A percentile compares a stretch with the other conserved stretches of the same genome.
Evolutionary conservation across 2,113 vertebrate genomes (phyloP).

Genomic region (Mormyrus iriodes): DNA sequence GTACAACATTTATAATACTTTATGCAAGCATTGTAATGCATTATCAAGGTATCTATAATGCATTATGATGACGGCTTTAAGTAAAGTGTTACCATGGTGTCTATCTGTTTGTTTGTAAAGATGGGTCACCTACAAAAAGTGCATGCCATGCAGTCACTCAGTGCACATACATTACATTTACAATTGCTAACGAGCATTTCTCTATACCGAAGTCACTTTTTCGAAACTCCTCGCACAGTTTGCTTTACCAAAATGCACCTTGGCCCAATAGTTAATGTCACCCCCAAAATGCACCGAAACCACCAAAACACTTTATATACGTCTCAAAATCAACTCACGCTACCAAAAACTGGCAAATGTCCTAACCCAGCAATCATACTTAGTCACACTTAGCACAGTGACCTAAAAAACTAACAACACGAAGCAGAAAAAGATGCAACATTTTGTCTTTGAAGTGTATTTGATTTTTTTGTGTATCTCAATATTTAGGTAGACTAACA

Average conservation of each 20-base stretch:
- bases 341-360: not conserved
- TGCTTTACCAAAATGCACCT: not conserved
- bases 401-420: not conserved
- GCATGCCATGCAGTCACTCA: not conserved
- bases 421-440: not conserved
- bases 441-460: not conserved
- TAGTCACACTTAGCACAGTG: not conserved
- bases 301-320: not conserved
- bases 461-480: not conserved
- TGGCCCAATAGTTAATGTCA: not conserved
- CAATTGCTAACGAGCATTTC: not conserved
- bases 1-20: too few species aligned
- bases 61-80: too few species aligned
- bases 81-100: too few species aligned
- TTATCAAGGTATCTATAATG: too few species aligned
- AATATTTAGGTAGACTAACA: not conserved
- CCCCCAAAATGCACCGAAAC: not conserved
- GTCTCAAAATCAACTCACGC: not conserved
- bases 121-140: not conserved
- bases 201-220: not conserved
- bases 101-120: not conserved
- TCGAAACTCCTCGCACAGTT: not conserved
- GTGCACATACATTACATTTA: not conserved
- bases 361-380: not conserved
- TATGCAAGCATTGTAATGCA: too few species aligned